Conservation (phyloP, 2,888 invertebrate species). For the Nyleta sp. region DNA sequence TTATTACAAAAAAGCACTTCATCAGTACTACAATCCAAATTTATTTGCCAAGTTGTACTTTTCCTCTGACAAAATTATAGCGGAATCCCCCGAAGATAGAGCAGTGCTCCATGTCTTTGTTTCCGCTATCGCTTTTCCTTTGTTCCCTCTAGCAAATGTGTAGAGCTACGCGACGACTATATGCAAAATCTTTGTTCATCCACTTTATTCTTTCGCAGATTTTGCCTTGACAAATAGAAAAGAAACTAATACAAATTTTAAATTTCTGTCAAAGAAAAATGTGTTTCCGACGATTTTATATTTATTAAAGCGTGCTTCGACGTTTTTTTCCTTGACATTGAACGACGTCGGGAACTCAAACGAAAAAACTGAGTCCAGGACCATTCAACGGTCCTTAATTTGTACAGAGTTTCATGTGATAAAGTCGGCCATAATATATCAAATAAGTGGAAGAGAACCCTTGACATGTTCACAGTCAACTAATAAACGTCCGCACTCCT, state of each 20-base stretch:
- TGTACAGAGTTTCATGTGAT: slow-evolving; percentile 21
- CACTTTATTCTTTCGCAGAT: slow-evolving; percentile 21
- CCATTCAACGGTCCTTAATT: slow-evolving; percentile 21
- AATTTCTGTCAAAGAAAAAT: slow-evolving; percentile 11
- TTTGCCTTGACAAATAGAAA: slow-evolving; percentile 17
- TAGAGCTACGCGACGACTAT: slow-evolving; percentile 3
- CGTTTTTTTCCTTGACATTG: slow-evolving; percentile 4
- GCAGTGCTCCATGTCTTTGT: slow-evolving; percentile 11
- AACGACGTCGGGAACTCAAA: neutral
- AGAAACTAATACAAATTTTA: slow-evolving; percentile 17
- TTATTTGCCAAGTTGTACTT: slow-evolving; percentile 10
- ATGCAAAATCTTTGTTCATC: slow-evolving; percentile 28
- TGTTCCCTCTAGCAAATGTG: slow-evolving; percentile 24
- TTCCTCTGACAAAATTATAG: slow-evolving; percentile 2
- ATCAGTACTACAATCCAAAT: slow-evolving; percentile 6
- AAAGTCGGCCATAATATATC: slow-evolving; percentile 23
- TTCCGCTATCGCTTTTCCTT: slow-evolving; percentile 19
- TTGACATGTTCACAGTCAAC: slow-evolving; percentile 30
- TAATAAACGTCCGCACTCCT: slow-evolving; percentile 31
- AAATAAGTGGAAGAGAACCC: slow-evolving; percentile 30
- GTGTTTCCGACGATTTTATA: slow-evolving; percentile 8
- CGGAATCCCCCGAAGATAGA: slow-evolving; percentile 25
- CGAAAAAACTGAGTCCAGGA: slow-evolving; percentile 3
- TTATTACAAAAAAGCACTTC: slow-evolving; percentile 2
- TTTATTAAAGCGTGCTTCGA: neutral